Conservation (phyloP, 2,113 vertebrate species). For the Myrmophylax atrothorax region DNA sequence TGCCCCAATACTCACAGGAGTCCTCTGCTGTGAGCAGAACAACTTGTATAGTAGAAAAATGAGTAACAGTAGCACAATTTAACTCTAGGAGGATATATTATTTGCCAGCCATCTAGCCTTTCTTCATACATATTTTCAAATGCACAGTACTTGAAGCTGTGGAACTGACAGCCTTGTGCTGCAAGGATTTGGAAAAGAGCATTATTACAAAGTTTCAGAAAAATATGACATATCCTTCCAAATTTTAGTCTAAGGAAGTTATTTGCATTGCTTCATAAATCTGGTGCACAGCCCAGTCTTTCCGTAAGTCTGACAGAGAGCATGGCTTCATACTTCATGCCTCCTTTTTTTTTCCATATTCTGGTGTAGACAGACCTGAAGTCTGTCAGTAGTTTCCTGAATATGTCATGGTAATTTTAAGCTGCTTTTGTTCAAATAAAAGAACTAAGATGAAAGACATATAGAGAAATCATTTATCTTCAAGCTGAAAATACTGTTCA, state of each 20-base stretch:
- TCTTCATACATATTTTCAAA: background rate
- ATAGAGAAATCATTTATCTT: constrained; percentile 9
- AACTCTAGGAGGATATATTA: background rate
- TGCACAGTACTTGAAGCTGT: background rate
- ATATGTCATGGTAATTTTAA: background rate
- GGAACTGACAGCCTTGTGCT: background rate
- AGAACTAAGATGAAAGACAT: constrained; percentile 23
- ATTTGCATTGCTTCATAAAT: background rate
- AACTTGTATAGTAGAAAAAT: background rate
- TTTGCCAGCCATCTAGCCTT: background rate
- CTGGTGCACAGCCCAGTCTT: background rate
- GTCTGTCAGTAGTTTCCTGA: background rate
- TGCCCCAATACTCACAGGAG: background rate
- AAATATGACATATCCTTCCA: background rate
- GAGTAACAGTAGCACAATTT: background rate
- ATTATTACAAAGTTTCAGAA: background rate
- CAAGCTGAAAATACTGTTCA: constrained; percentile 2
- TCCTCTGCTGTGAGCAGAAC: background rate
- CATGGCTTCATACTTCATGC: background rate
- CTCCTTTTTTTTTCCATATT: background rate
- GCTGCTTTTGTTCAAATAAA: constrained; percentile 16
- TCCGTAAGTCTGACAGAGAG: background rate
- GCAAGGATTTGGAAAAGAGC: background rate
- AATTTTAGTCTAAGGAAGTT: background rate
- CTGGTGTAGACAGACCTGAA: background rate